These are phyloP conservation scores for Drosophila barbarae DNA, from an alignment of 2,888 invertebrate species.

Conservation along the genomic window DNA sequence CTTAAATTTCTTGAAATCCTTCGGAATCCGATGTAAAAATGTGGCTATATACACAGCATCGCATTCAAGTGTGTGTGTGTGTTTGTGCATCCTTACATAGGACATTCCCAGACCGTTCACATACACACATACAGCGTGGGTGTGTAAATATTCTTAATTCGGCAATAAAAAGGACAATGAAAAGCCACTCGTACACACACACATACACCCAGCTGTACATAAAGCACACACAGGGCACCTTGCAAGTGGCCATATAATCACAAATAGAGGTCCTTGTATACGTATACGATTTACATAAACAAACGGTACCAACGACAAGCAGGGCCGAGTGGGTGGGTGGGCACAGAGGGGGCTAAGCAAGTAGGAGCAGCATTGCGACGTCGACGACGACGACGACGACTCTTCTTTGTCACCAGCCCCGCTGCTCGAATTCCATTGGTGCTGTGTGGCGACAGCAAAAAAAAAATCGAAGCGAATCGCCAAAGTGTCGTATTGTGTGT, in stretches of 20 bases:
- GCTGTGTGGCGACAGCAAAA: conserved; percentile 64
- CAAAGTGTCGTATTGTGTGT: conserved; percentile 73
- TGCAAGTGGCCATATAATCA: conserved; percentile 6
- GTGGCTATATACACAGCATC: background rate
- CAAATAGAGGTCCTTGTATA: background rate
- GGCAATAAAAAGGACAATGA: conserved; percentile 34
- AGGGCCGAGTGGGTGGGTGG: background rate
- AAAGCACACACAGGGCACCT: conserved; percentile 3
- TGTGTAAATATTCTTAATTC: conserved; percentile 25
- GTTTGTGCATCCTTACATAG: conserved; percentile 10
- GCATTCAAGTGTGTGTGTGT: background rate
- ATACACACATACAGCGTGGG: background rate
- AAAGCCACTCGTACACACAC: conserved; percentile 17
- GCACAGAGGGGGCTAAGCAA: conserved; percentile 7
- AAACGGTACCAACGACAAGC: background rate
- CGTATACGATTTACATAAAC: conserved; percentile 16
- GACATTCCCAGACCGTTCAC: conserved; percentile 24
- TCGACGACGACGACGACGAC: conserved; percentile 14
- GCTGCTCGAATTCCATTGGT: conserved; percentile 73
- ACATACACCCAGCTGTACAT: conserved; percentile 6
- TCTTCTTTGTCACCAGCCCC: conserved; percentile 68
- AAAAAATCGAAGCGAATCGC: conserved; percentile 67
- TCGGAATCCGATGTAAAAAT: background rate
- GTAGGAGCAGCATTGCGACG: conserved; percentile 19
- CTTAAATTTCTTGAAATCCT: conserved; percentile 1